Evolutionary conservation across 2,888 invertebrate genomes (phyloP), one percentile per base, ranked within the genome.

Genomic region (Polietes domitor): DNA sequence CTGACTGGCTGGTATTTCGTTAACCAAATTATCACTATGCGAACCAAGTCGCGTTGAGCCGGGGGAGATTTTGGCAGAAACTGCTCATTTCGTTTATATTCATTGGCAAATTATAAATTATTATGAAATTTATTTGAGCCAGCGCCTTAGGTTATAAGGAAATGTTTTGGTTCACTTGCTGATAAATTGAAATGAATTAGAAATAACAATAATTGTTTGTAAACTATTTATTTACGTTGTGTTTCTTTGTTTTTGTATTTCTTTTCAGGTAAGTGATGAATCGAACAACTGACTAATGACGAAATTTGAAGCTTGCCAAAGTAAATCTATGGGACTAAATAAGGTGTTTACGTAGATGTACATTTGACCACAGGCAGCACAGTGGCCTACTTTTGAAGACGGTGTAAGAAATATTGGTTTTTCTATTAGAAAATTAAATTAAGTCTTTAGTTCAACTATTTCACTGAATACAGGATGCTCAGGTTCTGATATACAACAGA

Each of bases 1-100:
- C n/a, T n/a, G n/a, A n/a, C n/a, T 19, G 26, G n/a, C 21, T 43
- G 17, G 37, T 65, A 12, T 26, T 63, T 58, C 2, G 77, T 74
- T 63, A 78, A 77, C 80, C 47, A 84, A 84, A 84, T 84, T 84
- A 84, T 80, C 77, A 84, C 83, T 80, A 17, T 75, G 79, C 37
- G 17, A n/a, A n/a, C n/a, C n/a, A n/a, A n/a, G 17, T 50, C 6
- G 0, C 19, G 32, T 32, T 65, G 26, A 24, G 24, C 68, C 24
- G 41, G 65, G 37, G 68, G 68, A 24, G 43, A 21, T 37, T 65
- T 65, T 19, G 6, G 19, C 65, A 43, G 19, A 58, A 68, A 41
- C 41, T 19, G 41, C 41, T 26, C 61, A 28, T 61, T 28, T 61
- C n/a, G 68, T 43, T 65, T 21, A 15, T 21, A 15, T 77, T 37